These are phyloP conservation scores for Chrysemys picta DNA, from an alignment of 2,113 vertebrate genomes.

Conservation along the genomic window DNA sequence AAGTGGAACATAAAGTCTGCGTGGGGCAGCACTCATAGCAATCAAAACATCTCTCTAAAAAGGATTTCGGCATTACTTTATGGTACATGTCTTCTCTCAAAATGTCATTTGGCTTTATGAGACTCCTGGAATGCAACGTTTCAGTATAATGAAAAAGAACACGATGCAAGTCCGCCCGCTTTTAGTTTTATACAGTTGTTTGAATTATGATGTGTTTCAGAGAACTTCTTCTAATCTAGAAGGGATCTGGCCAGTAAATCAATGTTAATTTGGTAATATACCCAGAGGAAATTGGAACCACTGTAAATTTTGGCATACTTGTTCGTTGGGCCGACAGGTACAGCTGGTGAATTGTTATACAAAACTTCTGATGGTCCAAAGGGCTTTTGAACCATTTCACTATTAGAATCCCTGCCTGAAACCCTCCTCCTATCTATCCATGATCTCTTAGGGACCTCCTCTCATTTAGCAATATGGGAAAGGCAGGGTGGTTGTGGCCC, in stretches of 20 bases:
- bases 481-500: background rate
- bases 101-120: constrained; percentile 5
- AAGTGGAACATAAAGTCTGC: background rate
- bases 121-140: background rate
- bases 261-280: background rate
- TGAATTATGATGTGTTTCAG: background rate
- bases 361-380: background rate
- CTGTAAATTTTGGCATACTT: background rate
- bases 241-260: background rate
- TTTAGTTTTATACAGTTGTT: background rate
- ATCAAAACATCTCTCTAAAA: constrained; percentile 14
- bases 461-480: background rate
- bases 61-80: background rate
- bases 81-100: background rate
- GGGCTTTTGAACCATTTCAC: background rate
- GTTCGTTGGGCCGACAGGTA: background rate
- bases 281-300: background rate
- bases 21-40: background rate
- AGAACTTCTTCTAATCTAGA: constrained; percentile 11
- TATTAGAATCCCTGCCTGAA: background rate
- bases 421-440: background rate
- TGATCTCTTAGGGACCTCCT: background rate
- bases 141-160: background rate
- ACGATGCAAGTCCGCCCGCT: background rate
- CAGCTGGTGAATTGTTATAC: background rate